A percentile compares a stretch with the other conserved stretches of the same genome.
Conservation (phyloP, 2,888 invertebrate species). For the Coelinius sp. region DNA sequence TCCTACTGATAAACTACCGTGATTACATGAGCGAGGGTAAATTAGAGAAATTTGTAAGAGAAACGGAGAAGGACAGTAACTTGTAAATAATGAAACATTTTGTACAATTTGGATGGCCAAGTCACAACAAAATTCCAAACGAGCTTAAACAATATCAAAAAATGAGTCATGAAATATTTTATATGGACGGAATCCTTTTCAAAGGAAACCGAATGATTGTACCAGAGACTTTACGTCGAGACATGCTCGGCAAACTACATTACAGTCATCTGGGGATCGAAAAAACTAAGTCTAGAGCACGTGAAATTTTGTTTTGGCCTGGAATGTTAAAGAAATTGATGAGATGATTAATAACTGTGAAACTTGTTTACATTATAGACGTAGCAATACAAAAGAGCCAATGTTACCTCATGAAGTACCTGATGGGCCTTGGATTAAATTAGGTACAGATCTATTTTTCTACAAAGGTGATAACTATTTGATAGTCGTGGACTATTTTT, state of each 20-base stretch:
- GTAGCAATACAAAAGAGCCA: slow-evolving; percentile 39
- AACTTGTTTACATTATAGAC: slow-evolving; percentile 27
- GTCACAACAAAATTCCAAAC: too few species aligned
- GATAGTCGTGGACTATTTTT: slow-evolving; percentile 46
- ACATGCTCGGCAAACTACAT: slow-evolving; percentile 42
- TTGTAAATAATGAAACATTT: slow-evolving; percentile 30
- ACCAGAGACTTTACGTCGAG: slow-evolving; percentile 33
- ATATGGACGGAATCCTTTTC: slow-evolving; percentile 40
- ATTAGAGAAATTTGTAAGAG: slow-evolving; percentile 28
- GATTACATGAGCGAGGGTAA: slow-evolving; percentile 36
- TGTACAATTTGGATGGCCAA: too few species aligned
- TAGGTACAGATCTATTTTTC: slow-evolving; percentile 44
- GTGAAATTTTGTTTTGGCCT: slow-evolving; percentile 44
- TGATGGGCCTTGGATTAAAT: slow-evolving; percentile 38
- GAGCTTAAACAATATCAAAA: slow-evolving; percentile 15
- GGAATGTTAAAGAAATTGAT: slow-evolving; percentile 41
- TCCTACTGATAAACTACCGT: slow-evolving; percentile 34
- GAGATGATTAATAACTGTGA: slow-evolving; percentile 35
- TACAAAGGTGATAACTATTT: slow-evolving; percentile 34
- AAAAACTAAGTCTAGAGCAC: slow-evolving; percentile 40
- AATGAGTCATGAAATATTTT: neutral
- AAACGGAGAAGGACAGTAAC: slow-evolving; percentile 43
- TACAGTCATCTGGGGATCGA: slow-evolving; percentile 43
- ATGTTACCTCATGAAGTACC: slow-evolving; percentile 43
- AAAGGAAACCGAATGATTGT: slow-evolving; percentile 41